A percentile compares a stretch with the other conserved stretches of the same genome.
These are phyloP conservation scores for Glandiceps talaboti DNA, from an alignment of 53 echinoderm and acorn worm genomes.

Conservation along the genomic window DNA sequence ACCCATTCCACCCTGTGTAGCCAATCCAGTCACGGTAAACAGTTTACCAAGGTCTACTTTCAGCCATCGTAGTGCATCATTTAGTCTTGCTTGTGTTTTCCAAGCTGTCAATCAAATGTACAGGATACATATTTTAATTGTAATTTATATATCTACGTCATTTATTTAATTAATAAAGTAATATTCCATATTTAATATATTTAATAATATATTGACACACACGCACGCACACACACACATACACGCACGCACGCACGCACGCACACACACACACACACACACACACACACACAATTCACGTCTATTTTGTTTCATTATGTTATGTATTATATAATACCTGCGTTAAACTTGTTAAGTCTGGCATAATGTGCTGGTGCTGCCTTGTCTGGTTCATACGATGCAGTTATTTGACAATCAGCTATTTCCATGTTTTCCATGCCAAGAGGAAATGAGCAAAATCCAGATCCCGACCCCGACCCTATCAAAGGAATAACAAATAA, in stretches of 20 bases:
- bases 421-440: slow-evolving; percentile 37
- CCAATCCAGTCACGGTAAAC: slow-evolving; percentile 23
- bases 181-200: no score
- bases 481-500: no score
- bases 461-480: no score
- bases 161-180: no score
- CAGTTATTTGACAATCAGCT: slow-evolving; percentile 50
- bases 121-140: no score
- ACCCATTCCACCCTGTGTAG: slow-evolving; percentile 63
- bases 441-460: no score
- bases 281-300: neutral
- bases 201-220: neutral
- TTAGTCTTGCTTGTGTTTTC: slow-evolving; percentile 49
- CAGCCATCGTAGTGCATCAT: slow-evolving; percentile 28
- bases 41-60: slow-evolving; percentile 65
- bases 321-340: no score
- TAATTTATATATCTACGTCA: no score
- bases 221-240: neutral
- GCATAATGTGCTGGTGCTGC: slow-evolving; percentile 28
- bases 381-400: slow-evolving; percentile 42
- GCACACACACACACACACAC: neutral
- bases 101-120: no score
- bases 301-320: no score
- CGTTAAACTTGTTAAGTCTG: slow-evolving; percentile 31
- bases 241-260: neutral